Evolutionary conservation across 2,797 vertebrate species (phyloP), one percentile per base, ranked within the genome.

Genomic region (Buceros bicornis): DNA sequence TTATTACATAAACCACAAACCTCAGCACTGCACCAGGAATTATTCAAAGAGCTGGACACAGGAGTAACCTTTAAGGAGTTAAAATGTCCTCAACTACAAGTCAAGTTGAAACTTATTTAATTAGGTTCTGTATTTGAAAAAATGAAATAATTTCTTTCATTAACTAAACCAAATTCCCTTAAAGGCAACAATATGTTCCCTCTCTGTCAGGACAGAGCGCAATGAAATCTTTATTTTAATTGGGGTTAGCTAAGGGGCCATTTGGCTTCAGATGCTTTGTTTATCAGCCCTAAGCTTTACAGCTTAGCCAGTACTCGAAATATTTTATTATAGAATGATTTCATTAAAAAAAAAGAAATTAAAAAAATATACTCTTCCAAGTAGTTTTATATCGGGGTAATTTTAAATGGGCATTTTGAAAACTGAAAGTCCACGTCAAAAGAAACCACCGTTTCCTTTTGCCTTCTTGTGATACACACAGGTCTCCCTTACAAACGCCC

Each of bases 141-240:
- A 96, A 98, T 86, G 91, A 98, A 98, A 97, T 97, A 98, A 98
- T 98, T 96, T 98, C 93, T 98, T 98, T 98, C 97, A 98, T 98
- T 98, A 98, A 98, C 97, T 96, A 97, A 98, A 98, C 96, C 96
- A 97, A 98, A 98, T 97, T 98, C 97, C 97, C 98, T 98, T 98
- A 97, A 98, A 98, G 98, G 98, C 98, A 98, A 98, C 98, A 98
- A 98, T 98, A 98, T 98, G 98, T 97, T 98, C 97, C 97, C 87
- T 97, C 97, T 98, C 97, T 98, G 97, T 98, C 97, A 98, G 97
- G 97, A 98, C 97, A 98, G 97, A 98, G 97, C 89, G 96, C 97
- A 98, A 97, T 96, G 97, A 98, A 98, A 98, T 98, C 97, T 98
- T 97, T 97, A 97, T 97, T 98, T 98, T 98, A 98, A 98, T 98